Evolutionary conservation across 92 coral and sea anemone species (phyloP), one percentile per base, ranked within the genome.

Genomic region (Palythoa grandis): DNA sequence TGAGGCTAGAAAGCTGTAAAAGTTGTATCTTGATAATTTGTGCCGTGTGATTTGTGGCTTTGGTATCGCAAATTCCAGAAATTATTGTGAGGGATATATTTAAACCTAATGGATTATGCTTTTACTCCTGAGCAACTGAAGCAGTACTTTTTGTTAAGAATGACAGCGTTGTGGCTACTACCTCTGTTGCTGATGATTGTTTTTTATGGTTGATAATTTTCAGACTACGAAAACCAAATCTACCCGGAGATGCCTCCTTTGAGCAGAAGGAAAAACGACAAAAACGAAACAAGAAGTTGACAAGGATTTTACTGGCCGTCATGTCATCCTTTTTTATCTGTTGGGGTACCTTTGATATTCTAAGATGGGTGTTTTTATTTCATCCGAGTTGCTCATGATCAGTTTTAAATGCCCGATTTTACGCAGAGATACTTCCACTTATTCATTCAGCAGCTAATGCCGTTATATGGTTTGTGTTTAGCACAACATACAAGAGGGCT

Each of bases 401-500:
- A 7, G 37, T 78, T 40, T 12, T 60, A 7, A 19, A 60, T 6
- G 57, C 57, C 58, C 23, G 9, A 54, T 48, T 60, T 17, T 25
- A 8, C 19, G 83, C 35, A 16, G 72, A 78, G 56, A 23, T 56
- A 14, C 72, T 78, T n/a, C 71, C 83, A 2, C 37, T 78, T 7
- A 25, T 78, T n/a, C 60, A 78, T 57, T 10, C 72, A 0, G 83
- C 72, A 12, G 72, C 37, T 10, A 78, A 78, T 20, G 71, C 83
- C 71, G 14, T 78, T 24, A 60, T 78, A 17, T 78, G 83, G 83
- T 78, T 78, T 20, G 6, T 39, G 38, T 78, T 78, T 17, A 78
- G 83, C 53, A 61, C 53, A 68, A 78, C 72, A 40, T 78, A 78
- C 83, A 39, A 72, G 7, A 78, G 11, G 54, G 72, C 83, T 17